Base-by-base conservation (phyloP, 1,140 invertebrate species). In the Lasaia peninsularis region DNA sequence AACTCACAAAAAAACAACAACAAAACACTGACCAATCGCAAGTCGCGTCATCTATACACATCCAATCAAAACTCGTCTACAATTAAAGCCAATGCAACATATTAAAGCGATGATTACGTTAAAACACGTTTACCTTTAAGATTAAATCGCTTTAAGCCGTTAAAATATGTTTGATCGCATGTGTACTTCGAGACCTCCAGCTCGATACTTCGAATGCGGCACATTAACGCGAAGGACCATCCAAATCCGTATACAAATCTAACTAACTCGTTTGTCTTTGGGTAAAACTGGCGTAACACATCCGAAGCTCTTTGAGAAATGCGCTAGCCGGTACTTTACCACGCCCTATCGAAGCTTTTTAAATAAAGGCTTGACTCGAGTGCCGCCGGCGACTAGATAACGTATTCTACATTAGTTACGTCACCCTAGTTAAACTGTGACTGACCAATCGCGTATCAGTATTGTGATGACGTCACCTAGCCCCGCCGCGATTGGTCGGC, bases 351-450 rank as follows among this genome's bases (percentile, higher is more conserved):
- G 63, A 72, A 78, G 74, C 69, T 70, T 76, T 69, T 63, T 73
- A 72, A 65, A 63, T 65, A 70, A 73, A 76, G 76, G 71, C 73
- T 73, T 73, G 79, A 78, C 75, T 78, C 74, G 76, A 77, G 52
- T 76, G 70, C 67, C 73, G 75, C 66, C 74, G 71, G 80, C 80
- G 80, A 81, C 79, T 81, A 81, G 80, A 84, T 76, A 78, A 71
- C 69, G 69, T 33, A 28, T 33, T 56, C 37, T 51, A 52, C 20
- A 53, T 52, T 49, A 62, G 44, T 48, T 57, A 57, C 55, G 60
- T 52, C 54, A 48, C 16, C 53, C 35, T 50, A 52, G n/a, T 35
- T n/a, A 12, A 49, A 44, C 53, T 48, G 53, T 28, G 35, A 56
- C 10, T n/a, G 53, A 44, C 53, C 57, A 24, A 28, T 59, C 49